Base-by-base conservation (phyloP, 2,888 invertebrate genomes). In the Eilema griseolum region DNA sequence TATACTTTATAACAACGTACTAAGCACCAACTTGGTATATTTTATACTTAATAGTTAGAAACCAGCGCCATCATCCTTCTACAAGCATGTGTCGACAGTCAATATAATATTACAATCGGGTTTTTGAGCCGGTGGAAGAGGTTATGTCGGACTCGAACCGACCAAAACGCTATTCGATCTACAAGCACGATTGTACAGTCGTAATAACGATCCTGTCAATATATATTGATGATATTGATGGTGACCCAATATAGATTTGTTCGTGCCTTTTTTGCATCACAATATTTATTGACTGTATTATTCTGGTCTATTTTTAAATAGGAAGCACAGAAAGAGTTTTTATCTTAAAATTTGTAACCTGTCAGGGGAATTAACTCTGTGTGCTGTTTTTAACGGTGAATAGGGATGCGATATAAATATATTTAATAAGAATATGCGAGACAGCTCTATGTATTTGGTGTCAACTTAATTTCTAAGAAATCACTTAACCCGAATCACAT, bases 21-120 rank as follows among this genome's bases (percentile, higher is more conserved):
- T 67, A 79, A 80, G 80, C 80, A 80, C 80, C 80, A 74, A 74
- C 69, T 61, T 56, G 24, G 65, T 52, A 69, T 65, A 56, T 56
- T 37, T 56, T n/a, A 62, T 14, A 26, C 28, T 62, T 33, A 62
- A 33, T 24, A 57, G 23, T 65, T 65, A 28, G 28, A 65, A 65
- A 65, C 10, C 16, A 57, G 33, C 52, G 52, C 28, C n/a, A 46
- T n/a, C 28, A 52, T n/a, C n/a, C 10, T 52, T 52, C 52, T 52
- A 41, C 16, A 41, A 16, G 41, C 41, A 1, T 33, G 31, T 3
- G 8, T 33, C 4, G 31, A 33, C 8, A 11, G 41, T 41, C 41
- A 16, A 16, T 41, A 41, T 8, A 4, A 14, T 41, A 16, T 41
- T 41, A 16, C 16, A 3, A 41, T 14, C 14, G 3, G 16, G 16